Base-by-base conservation (phyloP, 1,140 invertebrate species). In the Rhynchophorus ferrugineus region DNA sequence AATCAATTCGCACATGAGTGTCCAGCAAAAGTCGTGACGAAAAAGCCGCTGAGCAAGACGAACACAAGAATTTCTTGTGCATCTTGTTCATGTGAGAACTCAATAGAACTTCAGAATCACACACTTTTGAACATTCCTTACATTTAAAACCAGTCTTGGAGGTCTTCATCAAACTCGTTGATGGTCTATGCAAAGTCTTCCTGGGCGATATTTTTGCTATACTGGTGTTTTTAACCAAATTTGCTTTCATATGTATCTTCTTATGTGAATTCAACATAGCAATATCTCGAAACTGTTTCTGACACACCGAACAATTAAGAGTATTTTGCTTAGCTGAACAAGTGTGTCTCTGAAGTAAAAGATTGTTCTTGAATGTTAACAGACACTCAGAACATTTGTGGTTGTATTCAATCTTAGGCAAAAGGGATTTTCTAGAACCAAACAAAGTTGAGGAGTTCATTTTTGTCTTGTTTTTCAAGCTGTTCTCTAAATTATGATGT, bases 401-500 rank as follows among this genome's bases (percentile, higher is more conserved):
- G 29, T 62, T 64, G 20, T 59, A 56, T 21, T 59, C 54, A 2
- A 56, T 9, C 22, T 41, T 49, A 14, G 29, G 38, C 22, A 52
- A 33, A 35, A 45, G 9, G 3, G 33, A 54, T 56, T 60, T 51
- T 34, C 24, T 17, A 19, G 44, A n/a, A 11, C 9, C 29, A 17
- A 11, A 24, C 41, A 13, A 36, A 20, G 11, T 16, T 44, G 18
- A 14, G 20, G 14, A 19, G 18, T 19, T 46, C 36, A 37, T 47
- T 45, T 24, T 46, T 3, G 20, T 24, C 44, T 49, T 58, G 14
- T 45, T 53, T 11, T 54, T 55, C 18, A 61, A 41, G 17, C 38
- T 58, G 43, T 63, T 60, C 19, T 60, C 53, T 21, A 61, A 52
- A 49, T 51, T 64, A 50, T 67, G 65, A 49, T 63, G 63, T 13